Conservation (phyloP, 64 coral and sea anemone genomes). For the Porites australiensis region DNA sequence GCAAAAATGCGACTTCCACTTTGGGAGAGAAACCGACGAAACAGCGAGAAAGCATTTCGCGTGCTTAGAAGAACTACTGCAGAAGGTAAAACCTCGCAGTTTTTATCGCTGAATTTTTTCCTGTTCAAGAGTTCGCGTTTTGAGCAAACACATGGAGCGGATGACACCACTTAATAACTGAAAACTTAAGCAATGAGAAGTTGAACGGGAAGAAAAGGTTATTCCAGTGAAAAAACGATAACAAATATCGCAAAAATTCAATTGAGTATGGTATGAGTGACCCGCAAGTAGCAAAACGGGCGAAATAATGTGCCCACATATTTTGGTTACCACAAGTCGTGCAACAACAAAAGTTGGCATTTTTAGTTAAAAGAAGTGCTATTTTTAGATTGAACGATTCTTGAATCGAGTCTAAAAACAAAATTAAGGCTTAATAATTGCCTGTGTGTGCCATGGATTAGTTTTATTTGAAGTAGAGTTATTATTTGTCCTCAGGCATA, state of each 20-base stretch:
- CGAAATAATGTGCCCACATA: not conserved
- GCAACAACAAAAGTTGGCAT: not conserved
- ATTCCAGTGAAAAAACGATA: not conserved
- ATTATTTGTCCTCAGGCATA: not conserved
- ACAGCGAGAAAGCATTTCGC: not conserved
- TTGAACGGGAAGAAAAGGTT: too few relatives aligned
- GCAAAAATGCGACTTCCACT: not conserved
- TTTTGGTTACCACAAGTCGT: slow-evolving; percentile 21
- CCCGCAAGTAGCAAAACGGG: not conserved
- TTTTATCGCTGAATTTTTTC: not conserved
- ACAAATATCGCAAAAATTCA: not conserved
- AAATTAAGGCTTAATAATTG: not conserved
- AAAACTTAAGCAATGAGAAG: too few relatives aligned
- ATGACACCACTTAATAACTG: not conserved
- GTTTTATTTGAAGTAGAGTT: not conserved
- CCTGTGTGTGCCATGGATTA: not conserved
- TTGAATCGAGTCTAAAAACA: not conserved
- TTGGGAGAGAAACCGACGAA: not conserved
- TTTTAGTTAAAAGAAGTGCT: not conserved
- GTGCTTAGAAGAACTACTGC: not conserved
- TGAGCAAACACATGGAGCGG: not conserved
- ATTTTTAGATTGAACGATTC: too few relatives aligned
- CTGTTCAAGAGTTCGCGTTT: not conserved
- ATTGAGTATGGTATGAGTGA: too few relatives aligned
- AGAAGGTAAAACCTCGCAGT: not conserved